Evolutionary conservation across 2,113 vertebrate species (phyloP), one percentile per base, ranked within the genome.

Genomic region (Struthio camelus): DNA sequence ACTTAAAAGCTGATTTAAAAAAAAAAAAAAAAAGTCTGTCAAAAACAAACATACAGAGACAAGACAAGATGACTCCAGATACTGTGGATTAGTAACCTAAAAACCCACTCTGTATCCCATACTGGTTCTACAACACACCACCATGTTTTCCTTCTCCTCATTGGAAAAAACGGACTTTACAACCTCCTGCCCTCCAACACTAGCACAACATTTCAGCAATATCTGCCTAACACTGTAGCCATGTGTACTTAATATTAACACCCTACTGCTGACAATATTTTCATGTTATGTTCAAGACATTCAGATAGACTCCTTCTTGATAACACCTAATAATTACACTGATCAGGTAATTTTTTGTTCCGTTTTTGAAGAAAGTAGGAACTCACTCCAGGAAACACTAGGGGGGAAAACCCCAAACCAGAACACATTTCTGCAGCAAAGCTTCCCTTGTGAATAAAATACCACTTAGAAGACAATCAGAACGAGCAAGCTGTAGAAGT

Each of bases 321-420:
- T 24, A 71, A 61, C n/a, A 25, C 23, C 71, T 23, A 32, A 10
- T 46, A 66, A 79, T 36, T 42, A 65, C 32, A 51, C 14, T 14
- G 30, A 50, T 38, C 18, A 22, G 40, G 4, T 67, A 4, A n/a
- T 34, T 24, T 54, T 42, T 48, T 38, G 11, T 10, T 15, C 32
- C 40, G 10, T 16, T 64, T 87, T 65, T 34, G 67, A n/a, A 75
- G 62, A 40, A 51, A 42, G 44, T 38, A 1, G 1, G 5, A 28
- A n/a, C 44, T 50, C 80, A 38, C 34, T 71, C 38, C 69, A 48
- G 54, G 44, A 46, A 87, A 56, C 1, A 0, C 56, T 28, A 30
- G 6, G 44, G 59, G 8, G 24, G 40, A 34, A 66, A 7, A 1
- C 0, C 4, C 14, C 9, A 6, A 14, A 36, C 5, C 42, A 69